These are phyloP conservation scores for Germaria angustata DNA, from an alignment of 2,888 invertebrate genomes.

Conservation along the genomic window DNA sequence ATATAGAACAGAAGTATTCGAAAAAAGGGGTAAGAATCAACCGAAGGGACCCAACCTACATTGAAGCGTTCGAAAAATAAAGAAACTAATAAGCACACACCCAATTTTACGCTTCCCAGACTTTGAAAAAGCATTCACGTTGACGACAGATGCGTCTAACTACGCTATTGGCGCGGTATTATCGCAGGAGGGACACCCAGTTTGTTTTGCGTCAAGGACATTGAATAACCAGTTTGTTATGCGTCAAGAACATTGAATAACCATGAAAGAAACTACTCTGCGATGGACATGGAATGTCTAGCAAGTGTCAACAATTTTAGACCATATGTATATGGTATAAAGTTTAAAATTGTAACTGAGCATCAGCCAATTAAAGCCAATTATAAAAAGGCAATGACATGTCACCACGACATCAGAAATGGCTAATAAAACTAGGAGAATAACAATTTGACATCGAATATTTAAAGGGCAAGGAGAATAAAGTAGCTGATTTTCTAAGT, in stretches of 20 bases:
- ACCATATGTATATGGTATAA: conserved; percentile 40
- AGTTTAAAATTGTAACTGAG: conserved; percentile 40
- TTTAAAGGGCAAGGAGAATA: conserved; percentile 43
- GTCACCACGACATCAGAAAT: neutral
- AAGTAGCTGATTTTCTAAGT: conserved; percentile 44
- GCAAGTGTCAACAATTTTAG: conserved; percentile 33
- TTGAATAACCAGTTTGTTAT: conserved; percentile 21
- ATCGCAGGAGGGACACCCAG: conserved; percentile 16
- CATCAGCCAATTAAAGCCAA: conserved; percentile 46
- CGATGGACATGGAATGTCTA: conserved; percentile 40
- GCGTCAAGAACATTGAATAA: neutral
- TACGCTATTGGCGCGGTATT: conserved; percentile 10
- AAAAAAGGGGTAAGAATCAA: conserved; percentile 7
- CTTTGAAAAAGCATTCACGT: neutral
- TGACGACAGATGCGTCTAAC: conserved; percentile 2
- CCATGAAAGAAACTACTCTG: conserved; percentile 23
- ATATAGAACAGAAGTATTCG: too few relatives aligned
- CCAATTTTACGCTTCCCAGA: neutral
- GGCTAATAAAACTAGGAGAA: neutral
- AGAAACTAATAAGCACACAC: neutral
- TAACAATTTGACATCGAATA: neutral
- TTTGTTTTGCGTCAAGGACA: conserved; percentile 6
- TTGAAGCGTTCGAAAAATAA: conserved; percentile 21
- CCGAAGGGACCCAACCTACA: neutral
- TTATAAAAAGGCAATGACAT: conserved; percentile 49